These are phyloP conservation scores for Formica aserva DNA, from an alignment of 2,888 invertebrate genomes.

Conservation along the genomic window DNA sequence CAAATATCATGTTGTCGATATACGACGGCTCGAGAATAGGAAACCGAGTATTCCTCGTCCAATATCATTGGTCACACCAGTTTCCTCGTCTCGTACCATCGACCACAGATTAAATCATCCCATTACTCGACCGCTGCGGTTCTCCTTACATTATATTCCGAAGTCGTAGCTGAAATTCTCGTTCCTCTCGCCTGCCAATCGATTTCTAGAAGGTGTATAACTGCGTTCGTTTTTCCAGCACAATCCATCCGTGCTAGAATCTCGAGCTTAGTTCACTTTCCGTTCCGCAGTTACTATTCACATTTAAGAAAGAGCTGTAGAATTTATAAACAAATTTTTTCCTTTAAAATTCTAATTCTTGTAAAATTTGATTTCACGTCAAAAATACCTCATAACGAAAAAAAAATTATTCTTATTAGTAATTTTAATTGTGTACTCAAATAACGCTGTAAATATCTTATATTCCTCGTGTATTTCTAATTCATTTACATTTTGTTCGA, in stretches of 20 bases:
- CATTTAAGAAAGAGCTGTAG: not conserved
- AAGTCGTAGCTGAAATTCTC: slow-evolving; percentile 44
- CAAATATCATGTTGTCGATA: slow-evolving; percentile 47
- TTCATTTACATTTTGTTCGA: slow-evolving; percentile 74
- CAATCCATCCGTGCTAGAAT: slow-evolving; percentile 25
- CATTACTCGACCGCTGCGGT: slow-evolving; percentile 61
- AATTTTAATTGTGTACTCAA: not conserved
- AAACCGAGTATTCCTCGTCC: slow-evolving; percentile 57
- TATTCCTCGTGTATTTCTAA: not conserved
- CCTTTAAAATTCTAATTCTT: not conserved
- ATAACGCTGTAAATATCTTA: not conserved
- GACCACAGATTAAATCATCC: slow-evolving; percentile 71
- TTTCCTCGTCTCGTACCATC: slow-evolving; percentile 62
- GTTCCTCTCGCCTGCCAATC: slow-evolving; percentile 38
- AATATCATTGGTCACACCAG: slow-evolving; percentile 67
- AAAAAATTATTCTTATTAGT: not conserved
- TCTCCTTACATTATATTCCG: slow-evolving; percentile 55
- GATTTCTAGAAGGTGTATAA: slow-evolving; percentile 38
- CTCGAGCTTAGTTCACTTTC: not conserved
- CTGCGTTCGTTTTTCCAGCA: slow-evolving; percentile 41
- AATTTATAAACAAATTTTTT: not conserved
- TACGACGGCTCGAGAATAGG: slow-evolving; percentile 28
- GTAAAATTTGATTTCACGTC: not conserved
- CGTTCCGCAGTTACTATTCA: not conserved
- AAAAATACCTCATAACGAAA: not conserved